phyloP scores from a whole-genome alignment of 2,888 invertebrate genomes.

The Merodon equestris region DNA sequence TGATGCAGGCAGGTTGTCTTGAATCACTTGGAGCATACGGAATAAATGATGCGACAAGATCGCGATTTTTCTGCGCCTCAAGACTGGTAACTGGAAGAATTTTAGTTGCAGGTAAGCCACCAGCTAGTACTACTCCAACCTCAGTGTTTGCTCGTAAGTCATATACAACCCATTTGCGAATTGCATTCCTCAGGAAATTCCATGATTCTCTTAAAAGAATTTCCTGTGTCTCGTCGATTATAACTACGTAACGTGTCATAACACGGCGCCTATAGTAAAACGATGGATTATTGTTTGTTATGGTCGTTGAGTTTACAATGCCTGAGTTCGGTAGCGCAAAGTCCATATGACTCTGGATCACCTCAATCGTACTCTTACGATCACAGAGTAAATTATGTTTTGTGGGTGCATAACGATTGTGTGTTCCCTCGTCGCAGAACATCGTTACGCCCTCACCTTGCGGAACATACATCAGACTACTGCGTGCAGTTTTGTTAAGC shows the following conservation, averaged over 20 bases:
- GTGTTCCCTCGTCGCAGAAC: constrained; percentile 83
- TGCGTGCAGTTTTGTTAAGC: constrained; percentile 78
- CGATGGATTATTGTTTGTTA: constrained; percentile 79
- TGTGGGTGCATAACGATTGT: constrained; percentile 83
- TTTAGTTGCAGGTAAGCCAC: constrained; percentile 71
- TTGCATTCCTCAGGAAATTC: constrained; percentile 81
- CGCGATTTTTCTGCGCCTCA: constrained; percentile 75
- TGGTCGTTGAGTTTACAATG: constrained; percentile 32
- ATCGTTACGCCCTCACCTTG: constrained; percentile 80
- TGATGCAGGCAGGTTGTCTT: constrained; percentile 79
- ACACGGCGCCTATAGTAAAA: constrained; percentile 80
- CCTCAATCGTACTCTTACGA: constrained; percentile 81
- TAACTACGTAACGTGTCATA: constrained; percentile 81
- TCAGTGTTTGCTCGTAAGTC: constrained; percentile 81
- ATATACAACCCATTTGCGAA: constrained; percentile 81
- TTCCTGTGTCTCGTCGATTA: constrained; percentile 82
- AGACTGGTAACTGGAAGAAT: constrained; percentile 76
- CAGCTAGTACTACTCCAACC: constrained; percentile 79
- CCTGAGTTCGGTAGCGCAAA: constrained; percentile 74
- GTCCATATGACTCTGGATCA: constrained; percentile 81
- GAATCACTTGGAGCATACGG: constrained; percentile 81
- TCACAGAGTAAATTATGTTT: constrained; percentile 84
- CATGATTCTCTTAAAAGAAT: constrained; percentile 82
- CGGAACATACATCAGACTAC: constrained; percentile 81
- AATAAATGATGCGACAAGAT: constrained; percentile 79